Evolutionary conservation across 2,888 invertebrate species (phyloP).

Genomic region (Drosophila paracracens): DNA sequence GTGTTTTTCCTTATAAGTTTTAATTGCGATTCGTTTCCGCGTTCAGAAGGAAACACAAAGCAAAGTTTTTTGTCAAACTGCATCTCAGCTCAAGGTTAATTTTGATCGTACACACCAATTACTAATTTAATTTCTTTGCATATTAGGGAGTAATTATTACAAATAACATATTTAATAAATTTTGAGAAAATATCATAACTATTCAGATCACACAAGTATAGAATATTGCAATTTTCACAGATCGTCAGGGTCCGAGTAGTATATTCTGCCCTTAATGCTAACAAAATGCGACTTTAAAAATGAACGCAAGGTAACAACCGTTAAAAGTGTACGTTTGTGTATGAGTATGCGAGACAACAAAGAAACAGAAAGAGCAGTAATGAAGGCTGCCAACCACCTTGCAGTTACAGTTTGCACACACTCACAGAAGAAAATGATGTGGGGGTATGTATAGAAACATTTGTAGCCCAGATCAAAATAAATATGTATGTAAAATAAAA

Average conservation of each 20-base stretch:
- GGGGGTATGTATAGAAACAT: conserved; percentile 1
- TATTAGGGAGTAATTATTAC: not conserved
- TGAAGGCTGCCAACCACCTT: conserved; percentile 39
- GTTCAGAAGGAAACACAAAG: conserved; percentile 19
- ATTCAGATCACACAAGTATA: not conserved
- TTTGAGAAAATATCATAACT: not conserved
- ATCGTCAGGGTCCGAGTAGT: not conserved
- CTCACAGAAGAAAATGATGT: not conserved
- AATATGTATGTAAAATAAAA: conserved; percentile 5
- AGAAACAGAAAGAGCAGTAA: conserved; percentile 26
- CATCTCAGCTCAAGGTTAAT: conserved; percentile 43
- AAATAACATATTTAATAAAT: not conserved
- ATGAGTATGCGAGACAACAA: conserved; percentile 36
- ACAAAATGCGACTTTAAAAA: conserved; percentile 48
- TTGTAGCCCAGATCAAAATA: conserved; percentile 14
- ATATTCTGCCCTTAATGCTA: conserved; percentile 1
- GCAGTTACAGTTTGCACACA: conserved; percentile 10
- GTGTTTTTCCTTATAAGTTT: conserved; percentile 52
- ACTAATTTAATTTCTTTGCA: not conserved
- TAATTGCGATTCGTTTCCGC: conserved; percentile 53
- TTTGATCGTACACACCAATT: not conserved
- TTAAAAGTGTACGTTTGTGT: conserved; percentile 8
- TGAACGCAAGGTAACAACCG: conserved; percentile 39
- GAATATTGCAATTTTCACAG: not conserved
- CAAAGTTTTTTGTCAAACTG: conserved; percentile 13